Conservation (phyloP, 2,888 invertebrate genomes). For the Celastrina argiolus region DNA sequence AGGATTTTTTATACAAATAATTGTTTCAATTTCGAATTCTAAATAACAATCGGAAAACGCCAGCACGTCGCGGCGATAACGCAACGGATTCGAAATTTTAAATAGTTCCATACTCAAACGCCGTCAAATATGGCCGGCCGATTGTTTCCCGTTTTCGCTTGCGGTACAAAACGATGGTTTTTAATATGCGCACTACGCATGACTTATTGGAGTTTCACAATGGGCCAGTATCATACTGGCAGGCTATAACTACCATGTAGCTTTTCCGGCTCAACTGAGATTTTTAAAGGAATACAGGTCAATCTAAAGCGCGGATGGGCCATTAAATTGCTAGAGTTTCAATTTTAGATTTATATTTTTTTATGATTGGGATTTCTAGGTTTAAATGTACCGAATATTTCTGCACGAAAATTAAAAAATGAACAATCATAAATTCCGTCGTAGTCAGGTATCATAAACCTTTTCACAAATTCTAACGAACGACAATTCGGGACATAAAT, state of each 20-base stretch:
- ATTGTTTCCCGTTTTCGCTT: slow-evolving; percentile 76
- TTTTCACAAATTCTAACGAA: background rate
- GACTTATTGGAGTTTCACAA: slow-evolving; percentile 71
- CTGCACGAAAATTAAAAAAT: background rate
- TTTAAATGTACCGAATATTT: background rate
- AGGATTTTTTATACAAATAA: background rate
- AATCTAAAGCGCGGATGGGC: background rate
- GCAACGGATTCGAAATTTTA: slow-evolving; percentile 77
- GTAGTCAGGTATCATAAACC: background rate
- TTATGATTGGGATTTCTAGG: background rate
- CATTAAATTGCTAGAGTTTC: background rate
- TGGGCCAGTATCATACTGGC: slow-evolving; percentile 44
- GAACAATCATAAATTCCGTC: background rate
- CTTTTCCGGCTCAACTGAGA: slow-evolving; percentile 30
- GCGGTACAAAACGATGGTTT: slow-evolving; percentile 58
- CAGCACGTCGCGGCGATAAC: slow-evolving; percentile 72
- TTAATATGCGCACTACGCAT: slow-evolving; percentile 74
- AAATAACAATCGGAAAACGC: slow-evolving; percentile 70
- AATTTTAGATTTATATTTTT: background rate
- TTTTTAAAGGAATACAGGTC: slow-evolving; percentile 7
- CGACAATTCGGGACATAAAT: background rate
- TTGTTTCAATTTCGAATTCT: slow-evolving; percentile 41
- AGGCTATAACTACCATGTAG: slow-evolving; percentile 46
- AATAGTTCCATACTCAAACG: slow-evolving; percentile 75
- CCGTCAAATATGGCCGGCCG: slow-evolving; percentile 68